Conservation (phyloP, 2,113 vertebrate species). For the Muscicapa adusta region DNA sequence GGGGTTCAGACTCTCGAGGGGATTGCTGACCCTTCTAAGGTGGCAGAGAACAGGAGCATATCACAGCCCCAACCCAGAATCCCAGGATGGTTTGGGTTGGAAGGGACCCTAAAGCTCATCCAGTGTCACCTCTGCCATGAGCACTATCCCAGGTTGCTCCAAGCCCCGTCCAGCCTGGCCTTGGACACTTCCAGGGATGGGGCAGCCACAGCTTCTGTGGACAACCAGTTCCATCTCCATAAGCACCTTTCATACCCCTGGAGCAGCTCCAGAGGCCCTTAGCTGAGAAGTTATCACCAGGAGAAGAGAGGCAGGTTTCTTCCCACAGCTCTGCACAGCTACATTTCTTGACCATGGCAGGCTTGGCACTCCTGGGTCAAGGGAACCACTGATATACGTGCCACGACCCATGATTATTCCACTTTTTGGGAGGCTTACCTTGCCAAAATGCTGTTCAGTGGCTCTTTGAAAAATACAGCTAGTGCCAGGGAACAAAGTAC, state of each 20-base stretch:
- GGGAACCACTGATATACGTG: background rate
- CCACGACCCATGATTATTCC: background rate
- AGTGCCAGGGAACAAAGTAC: background rate
- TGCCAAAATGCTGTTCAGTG: background rate
- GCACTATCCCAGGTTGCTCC: background rate
- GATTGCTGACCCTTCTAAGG: background rate
- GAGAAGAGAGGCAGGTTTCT: background rate
- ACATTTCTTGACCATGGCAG: background rate
- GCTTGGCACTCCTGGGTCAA: background rate
- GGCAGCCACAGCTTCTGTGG: background rate
- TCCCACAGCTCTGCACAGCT: background rate
- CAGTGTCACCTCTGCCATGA: background rate
- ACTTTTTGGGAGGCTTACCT: background rate
- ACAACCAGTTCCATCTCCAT: background rate
- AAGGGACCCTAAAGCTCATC: background rate
- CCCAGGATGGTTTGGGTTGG: background rate
- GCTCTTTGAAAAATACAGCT: background rate
- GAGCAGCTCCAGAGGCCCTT: background rate
- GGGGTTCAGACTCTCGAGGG: background rate
- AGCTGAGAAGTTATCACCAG: background rate
- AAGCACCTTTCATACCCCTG: background rate
- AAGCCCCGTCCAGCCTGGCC: rapidly evolving
- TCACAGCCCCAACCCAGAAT: background rate
- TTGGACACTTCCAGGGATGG: background rate
- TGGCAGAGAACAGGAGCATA: background rate